A percentile compares a stretch with the other conserved stretches of the same genome.
These are phyloP conservation scores for Hiodon alosoides DNA, from an alignment of 2,113 vertebrate species.

Conservation along the genomic window DNA sequence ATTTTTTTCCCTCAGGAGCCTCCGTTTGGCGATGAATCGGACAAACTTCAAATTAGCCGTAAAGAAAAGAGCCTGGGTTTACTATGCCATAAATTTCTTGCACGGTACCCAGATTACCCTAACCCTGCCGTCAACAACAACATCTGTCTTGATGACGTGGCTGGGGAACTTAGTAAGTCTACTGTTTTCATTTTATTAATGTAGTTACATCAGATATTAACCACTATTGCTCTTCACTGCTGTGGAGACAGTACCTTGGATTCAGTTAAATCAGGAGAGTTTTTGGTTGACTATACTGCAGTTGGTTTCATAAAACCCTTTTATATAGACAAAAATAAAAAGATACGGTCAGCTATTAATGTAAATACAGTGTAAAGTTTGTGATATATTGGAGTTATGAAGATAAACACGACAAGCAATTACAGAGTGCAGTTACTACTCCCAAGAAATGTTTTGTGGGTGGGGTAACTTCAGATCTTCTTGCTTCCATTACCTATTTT, in stretches of 20 bases:
- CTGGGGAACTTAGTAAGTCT: conserved; percentile 84
- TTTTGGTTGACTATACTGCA: background rate
- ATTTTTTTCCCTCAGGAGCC: conserved; percentile 59
- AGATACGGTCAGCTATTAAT: background rate
- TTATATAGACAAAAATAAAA: background rate
- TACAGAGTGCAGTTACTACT: too few relatives aligned
- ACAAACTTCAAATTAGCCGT: conserved; percentile 79
- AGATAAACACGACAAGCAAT: too few relatives aligned
- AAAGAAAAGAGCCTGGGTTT: conserved; percentile 95
- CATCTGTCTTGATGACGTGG: conserved; percentile 90
- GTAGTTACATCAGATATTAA: background rate
- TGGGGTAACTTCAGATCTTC: background rate
- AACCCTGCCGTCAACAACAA: conserved; percentile 70
- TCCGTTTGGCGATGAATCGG: conserved; percentile 76
- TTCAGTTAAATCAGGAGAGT: background rate
- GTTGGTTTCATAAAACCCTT: background rate
- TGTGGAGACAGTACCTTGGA: too few relatives aligned
- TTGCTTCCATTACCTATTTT: background rate
- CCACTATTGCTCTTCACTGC: background rate
- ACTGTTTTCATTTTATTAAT: background rate
- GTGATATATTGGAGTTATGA: background rate
- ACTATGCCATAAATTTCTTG: conserved; percentile 88
- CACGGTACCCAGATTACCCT: conserved; percentile 80
- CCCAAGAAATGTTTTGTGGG: background rate
- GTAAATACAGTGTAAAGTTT: background rate